Evolutionary conservation across 2,113 vertebrate species (phyloP).

Genomic region (Chionomys nivalis): DNA sequence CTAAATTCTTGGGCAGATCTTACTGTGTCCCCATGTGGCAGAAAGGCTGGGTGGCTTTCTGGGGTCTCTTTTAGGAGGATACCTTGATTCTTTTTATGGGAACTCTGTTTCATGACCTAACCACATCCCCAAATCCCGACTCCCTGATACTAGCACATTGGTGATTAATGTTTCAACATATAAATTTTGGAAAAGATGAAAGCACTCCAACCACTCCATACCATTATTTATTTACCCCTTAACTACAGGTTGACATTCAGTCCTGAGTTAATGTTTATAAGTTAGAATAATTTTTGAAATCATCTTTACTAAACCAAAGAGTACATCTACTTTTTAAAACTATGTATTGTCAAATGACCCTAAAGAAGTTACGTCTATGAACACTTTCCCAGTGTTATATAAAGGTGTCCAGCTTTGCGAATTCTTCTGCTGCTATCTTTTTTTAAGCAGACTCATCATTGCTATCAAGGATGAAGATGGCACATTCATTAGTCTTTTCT

Average conservation of each 20-base stretch:
- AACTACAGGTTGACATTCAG: neutral
- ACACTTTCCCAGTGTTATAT: neutral
- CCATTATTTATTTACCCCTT: neutral
- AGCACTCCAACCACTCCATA: neutral
- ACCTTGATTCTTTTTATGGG: neutral
- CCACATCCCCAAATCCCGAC: neutral
- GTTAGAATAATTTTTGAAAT: constrained; percentile 11
- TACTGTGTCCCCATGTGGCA: neutral
- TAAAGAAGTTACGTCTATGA: neutral
- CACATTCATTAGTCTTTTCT: constrained; percentile 10
- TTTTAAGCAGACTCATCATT: neutral
- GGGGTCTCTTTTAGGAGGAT: neutral
- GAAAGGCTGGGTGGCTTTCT: accelerated
- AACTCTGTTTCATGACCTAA: neutral
- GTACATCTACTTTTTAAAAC: neutral
- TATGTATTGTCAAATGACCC: neutral
- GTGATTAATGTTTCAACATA: neutral
- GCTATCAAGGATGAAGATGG: constrained; percentile 24
- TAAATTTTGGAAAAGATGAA: neutral
- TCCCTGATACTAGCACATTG: neutral
- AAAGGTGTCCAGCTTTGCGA: neutral
- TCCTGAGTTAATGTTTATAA: neutral
- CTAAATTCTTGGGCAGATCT: neutral
- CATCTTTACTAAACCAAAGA: neutral
- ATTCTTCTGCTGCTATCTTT: neutral